phyloP scores from a whole-genome alignment of 2,797 vertebrate species.

The Arnoldichthys spilopterus region DNA sequence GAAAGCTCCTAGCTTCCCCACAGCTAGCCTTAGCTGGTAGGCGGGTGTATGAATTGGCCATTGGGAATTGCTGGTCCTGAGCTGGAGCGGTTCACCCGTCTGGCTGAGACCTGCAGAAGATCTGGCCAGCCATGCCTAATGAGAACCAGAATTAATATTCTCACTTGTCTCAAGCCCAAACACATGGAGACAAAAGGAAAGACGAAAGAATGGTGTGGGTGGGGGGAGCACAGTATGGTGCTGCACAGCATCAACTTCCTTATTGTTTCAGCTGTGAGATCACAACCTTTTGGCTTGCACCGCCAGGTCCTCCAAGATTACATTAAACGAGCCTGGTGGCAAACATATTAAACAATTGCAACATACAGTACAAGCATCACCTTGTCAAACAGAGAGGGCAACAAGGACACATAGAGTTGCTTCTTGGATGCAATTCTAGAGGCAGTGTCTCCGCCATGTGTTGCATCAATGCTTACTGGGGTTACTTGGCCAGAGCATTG shows the following conservation, averaged over 20 bases:
- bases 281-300: slow-evolving; percentile 35
- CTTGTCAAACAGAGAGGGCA: slow-evolving; percentile 4
- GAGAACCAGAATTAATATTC: slow-evolving; percentile 74
- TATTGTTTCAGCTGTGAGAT: slow-evolving; percentile 74
- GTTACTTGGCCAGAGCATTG: slow-evolving; percentile 12
- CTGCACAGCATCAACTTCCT: slow-evolving; percentile 64
- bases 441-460: slow-evolving; percentile 7
- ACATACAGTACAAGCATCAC: background rate
- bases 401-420: background rate
- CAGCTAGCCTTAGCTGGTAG: background rate
- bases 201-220: slow-evolving; percentile 45
- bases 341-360: background rate
- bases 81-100: slow-evolving; percentile 29
- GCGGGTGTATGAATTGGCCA: slow-evolving; percentile 67
- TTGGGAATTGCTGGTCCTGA: slow-evolving; percentile 65
- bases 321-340: slow-evolving; percentile 16
- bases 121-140: slow-evolving; percentile 68
- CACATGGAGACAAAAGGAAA: slow-evolving; percentile 57
- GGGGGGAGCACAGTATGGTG: slow-evolving; percentile 32
- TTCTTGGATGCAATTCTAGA: slow-evolving; percentile 19
- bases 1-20: background rate
- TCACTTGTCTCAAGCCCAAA: slow-evolving; percentile 61
- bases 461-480: slow-evolving; percentile 14
- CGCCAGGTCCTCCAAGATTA: slow-evolving; percentile 57
- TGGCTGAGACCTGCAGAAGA: slow-evolving; percentile 48